Evolutionary conservation across 2,888 invertebrate genomes (phyloP).

Genomic region (Steromphala cineraria): DNA sequence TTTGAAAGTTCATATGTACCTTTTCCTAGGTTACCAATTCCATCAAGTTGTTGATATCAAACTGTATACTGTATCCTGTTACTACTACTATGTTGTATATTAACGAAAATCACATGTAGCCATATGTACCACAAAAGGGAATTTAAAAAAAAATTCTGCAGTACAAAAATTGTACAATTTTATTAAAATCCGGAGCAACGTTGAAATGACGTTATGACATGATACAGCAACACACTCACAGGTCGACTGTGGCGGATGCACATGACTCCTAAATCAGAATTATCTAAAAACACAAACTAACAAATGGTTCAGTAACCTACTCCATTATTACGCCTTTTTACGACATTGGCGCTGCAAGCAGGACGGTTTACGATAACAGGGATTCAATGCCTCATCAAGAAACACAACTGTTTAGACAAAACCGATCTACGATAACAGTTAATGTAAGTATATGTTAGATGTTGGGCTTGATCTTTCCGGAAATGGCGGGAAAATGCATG

Average conservation of each 20-base stretch:
- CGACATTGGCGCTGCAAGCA: neutral
- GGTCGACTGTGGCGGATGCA: neutral
- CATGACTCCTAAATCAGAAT: neutral
- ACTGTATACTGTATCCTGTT: too few species aligned
- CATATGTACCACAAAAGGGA: too few species aligned
- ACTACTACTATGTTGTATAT: too few species aligned
- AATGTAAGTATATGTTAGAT: constrained; percentile 11
- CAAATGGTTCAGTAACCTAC: neutral
- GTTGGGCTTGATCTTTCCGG: neutral
- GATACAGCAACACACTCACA: neutral
- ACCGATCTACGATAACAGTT: neutral
- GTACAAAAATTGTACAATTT: too few species aligned
- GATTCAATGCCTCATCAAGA: neutral
- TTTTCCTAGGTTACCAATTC: too few species aligned
- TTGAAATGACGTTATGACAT: too few species aligned
- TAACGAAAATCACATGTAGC: too few species aligned
- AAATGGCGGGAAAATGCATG: constrained; percentile 12
- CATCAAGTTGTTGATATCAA: too few species aligned
- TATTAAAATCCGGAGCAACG: too few species aligned
- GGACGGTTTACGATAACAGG: neutral
- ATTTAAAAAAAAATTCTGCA: too few species aligned
- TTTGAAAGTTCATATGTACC: too few species aligned
- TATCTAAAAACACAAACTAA: neutral
- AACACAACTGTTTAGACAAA: constrained; percentile 15
- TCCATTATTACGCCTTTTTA: neutral